Evolutionary conservation across 2,888 invertebrate species (phyloP), one percentile per base, ranked within the genome.

Genomic region (Meiosimyza decipiens): DNA sequence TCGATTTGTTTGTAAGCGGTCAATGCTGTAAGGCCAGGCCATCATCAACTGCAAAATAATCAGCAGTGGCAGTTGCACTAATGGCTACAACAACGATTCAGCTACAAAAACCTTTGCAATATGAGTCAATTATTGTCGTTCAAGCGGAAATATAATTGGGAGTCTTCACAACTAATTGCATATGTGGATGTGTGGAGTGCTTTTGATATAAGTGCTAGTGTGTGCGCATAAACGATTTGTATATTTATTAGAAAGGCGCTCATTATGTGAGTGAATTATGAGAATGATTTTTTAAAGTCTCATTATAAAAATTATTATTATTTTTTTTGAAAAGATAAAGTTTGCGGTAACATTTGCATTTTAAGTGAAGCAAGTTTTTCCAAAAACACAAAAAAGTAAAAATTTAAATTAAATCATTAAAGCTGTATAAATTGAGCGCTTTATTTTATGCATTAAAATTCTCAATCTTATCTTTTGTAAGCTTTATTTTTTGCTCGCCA

Each of bases 121-220:
- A 40, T 40, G 40, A 40, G 40, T 40, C 40, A 40, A 40, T 40
- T 40, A 40, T 40, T 40, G 40, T 40, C 40, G 40, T 2, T 40
- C 40, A 40, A 40, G 40, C 40, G 40, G 40, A 40, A 40, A 40
- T 9, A 40, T 40, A 40, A 40, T 40, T 40, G 40, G 40, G 40
- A 40, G 40, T 40, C 74, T 74, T 72, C 71, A 73, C 71, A 71
- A 75, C 50, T 69, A 68, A 73, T 74, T 76, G 63, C 64, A 71
- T 59, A 55, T 67, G 62, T 64, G 68, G 71, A 72, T 63, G 57
- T 55, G n/a, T 50, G 15, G 15, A 62, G 33, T 22, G 12, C 33
- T 11, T 54, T 62, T 7, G n/a, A 28, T 22, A 15, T 11, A 6
- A 13, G 40, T 40, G 40, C 9, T 40, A 3, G 33, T 49, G n/a